phyloP scores from a whole-genome alignment of 2,113 vertebrate genomes.

The Hucho hucho region DNA sequence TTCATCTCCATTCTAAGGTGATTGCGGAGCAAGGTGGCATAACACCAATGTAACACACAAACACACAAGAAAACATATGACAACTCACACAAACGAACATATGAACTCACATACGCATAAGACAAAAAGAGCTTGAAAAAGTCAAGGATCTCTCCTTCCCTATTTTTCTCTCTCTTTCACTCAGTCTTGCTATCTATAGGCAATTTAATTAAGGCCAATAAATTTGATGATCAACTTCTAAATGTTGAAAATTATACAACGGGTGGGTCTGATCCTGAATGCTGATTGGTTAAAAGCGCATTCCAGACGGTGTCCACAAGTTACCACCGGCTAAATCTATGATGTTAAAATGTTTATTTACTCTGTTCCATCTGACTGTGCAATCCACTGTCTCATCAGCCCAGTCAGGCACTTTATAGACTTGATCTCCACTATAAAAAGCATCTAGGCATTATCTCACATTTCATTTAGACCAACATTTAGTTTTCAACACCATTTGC shows the following conservation, averaged over 20 bases:
- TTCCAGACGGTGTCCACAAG: no score
- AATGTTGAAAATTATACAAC: neutral
- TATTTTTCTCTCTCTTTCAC: neutral
- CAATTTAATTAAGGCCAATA: neutral
- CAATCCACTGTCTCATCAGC: no score
- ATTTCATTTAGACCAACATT: no score
- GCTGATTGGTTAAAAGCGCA: no score
- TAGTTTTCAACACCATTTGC: no score
- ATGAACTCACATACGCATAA: neutral
- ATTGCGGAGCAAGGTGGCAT: neutral
- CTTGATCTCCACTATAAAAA: no score
- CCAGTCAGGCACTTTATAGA: no score
- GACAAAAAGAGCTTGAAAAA: neutral
- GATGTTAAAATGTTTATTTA: no score
- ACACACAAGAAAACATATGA: neutral
- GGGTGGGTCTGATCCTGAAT: no score
- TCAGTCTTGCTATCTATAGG: neutral
- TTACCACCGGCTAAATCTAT: no score
- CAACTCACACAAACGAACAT: neutral
- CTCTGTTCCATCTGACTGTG: no score
- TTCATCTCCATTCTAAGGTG: neutral
- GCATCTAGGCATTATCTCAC: no score
- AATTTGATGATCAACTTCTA: neutral
- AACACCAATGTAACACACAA: neutral
- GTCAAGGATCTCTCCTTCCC: neutral